Evolutionary conservation across 2,888 invertebrate genomes (phyloP), one percentile per base, ranked within the genome.

Genomic region (Trisateles emortualis): DNA sequence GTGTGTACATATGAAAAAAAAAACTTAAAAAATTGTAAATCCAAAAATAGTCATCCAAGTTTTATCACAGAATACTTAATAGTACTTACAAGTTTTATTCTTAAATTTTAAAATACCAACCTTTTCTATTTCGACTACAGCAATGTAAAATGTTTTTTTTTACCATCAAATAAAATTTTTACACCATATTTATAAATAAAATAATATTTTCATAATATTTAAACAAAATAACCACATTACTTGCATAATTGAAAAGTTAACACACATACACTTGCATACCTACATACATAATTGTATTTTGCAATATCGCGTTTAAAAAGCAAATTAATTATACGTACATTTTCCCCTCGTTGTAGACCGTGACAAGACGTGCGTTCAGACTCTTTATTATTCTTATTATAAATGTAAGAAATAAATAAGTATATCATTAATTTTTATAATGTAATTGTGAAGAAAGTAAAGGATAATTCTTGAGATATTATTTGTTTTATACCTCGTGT

Each of bases 321-420:
- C 50, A 57, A 75, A 73, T 72, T 80, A 83, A 81, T 81, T 80
- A 73, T 64, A 74, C 76, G 65, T 72, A 65, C 84, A 87, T 85
- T 86, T 86, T 79, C 81, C 78, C 74, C 74, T 78, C 73, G 80
- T 78, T 78, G 67, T 72, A 74, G 78, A 84, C 82, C 82, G 85
- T 84, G 78, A 85, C 79, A 73, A 74, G 83, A 82, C 84, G 86
- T 84, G 74, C 58, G 58, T 66, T 60, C 52, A 52, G 52, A 52
- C 50, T 62, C 58, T 68, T 64, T 51, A 52, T 59, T 63, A 57
- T 59, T 44, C 49, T 46, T 58, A 22, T 42, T 59, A 53, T 61
- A 52, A 58, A 57, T 46, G 26, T 47, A 52, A 46, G 49, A 51
- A 52, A 55, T 52, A 47, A 39, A 19, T 33, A 48, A 44, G 49